Conservation (phyloP, 1,140 invertebrate genomes). For the Brachionus angularis region DNA sequence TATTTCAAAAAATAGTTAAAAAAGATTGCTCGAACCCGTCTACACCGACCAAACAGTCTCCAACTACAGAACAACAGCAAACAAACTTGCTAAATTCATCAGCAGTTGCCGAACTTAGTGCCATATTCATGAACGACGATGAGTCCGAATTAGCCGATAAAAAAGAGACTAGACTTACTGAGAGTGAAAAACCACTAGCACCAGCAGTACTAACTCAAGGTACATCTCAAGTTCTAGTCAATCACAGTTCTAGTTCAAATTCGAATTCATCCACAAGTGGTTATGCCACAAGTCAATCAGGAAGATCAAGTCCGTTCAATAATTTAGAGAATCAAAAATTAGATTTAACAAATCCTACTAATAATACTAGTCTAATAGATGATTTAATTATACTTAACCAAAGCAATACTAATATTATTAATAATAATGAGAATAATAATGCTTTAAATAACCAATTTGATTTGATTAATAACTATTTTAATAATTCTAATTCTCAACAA, state of each 20-base stretch:
- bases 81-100: no score
- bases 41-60: no score
- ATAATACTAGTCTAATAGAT: constrained; percentile 6
- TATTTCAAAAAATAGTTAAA: no score
- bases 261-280: constrained; percentile 26
- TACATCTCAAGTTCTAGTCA: no score
- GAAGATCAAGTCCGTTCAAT: constrained; percentile 14
- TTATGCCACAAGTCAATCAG: constrained; percentile 20
- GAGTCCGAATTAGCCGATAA: not conserved
- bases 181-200: not conserved
- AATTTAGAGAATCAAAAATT: not conserved
- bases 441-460: not conserved
- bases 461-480: not conserved
- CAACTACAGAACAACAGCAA: no score
- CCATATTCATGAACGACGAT: no score
- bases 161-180: not conserved
- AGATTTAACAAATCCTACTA: not conserved
- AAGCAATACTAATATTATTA: no score
- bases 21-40: no score
- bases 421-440: no score
- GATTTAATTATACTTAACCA: constrained; percentile 26
- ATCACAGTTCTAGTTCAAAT: constrained; percentile 35
- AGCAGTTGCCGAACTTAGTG: no score
- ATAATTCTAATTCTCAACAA: not conserved
- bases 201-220: no score